Evolutionary conservation across 2,888 invertebrate species (phyloP), one percentile per base, ranked within the genome.

Genomic region (Cyrtodaria siliqua): DNA sequence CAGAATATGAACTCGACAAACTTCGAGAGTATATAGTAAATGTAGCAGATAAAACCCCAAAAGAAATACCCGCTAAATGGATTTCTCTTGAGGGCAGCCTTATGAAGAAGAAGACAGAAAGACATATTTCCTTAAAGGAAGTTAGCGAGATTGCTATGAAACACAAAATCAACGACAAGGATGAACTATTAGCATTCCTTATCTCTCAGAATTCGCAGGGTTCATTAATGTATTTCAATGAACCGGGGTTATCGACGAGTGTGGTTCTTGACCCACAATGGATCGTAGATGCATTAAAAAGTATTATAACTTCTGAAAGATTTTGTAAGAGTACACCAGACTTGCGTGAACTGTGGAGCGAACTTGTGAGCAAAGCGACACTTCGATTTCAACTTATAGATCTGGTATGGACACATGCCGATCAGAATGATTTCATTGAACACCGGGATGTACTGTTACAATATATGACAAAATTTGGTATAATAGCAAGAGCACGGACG

Each of bases 201-300:
- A 52, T 24, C 2, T 55, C 64, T 40, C 72, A 72, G 18, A 59
- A 72, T 60, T 44, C 53, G 2, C 64, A 66, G 18, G 72, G 72
- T 8, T 66, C 64, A 1, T 23, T 60, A 9, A 33, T 66, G 1
- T 72, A 60, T 23, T 60, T 72, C 23, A 53, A 60, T n/a, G 71
- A 64, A 27, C 60, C 60, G 3, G 44, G 53, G 16, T 44, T 66
- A 1, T 60, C 66, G 4, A 18, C 40, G 12, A 55, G 60, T 16
- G 55, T 72, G 4, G 44, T 72, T 23, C 55, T 72, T 12, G 55
- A 72, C 27, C 53, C 64, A 14, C 60, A 72, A 40, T 72, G 53
- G 44, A 33, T 72, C 0, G 55, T 64, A 2, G 72, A 72, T 40
- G 72, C 72, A 20, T 66, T 72, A 14, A 72, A 66, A 61, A 66